These are phyloP conservation scores for Colletes latitarsis DNA, from an alignment of 1,140 invertebrate genomes.

Conservation along the genomic window DNA sequence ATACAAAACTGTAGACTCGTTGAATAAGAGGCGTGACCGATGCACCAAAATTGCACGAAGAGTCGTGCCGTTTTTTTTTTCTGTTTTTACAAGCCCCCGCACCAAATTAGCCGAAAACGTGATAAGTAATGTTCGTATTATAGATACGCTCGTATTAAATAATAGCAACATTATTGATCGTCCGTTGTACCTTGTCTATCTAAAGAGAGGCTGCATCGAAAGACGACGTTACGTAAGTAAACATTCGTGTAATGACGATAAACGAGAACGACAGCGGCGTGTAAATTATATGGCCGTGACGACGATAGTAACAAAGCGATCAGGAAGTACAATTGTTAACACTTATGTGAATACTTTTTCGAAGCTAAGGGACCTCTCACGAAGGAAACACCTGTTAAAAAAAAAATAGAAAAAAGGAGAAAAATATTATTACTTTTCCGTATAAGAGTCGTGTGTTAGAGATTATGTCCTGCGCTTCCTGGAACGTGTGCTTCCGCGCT, in stretches of 20 bases:
- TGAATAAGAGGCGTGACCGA: conserved; percentile 11
- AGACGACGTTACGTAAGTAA: neutral
- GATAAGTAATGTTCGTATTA: conserved; percentile 17
- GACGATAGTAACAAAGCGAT: conserved; percentile 10
- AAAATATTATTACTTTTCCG: neutral
- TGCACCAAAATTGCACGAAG: neutral
- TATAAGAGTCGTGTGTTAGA: neutral
- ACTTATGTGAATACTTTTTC: neutral
- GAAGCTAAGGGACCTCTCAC: neutral
- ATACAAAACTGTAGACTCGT: neutral
- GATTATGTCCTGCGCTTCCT: neutral
- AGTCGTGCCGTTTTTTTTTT: conserved; percentile 15
- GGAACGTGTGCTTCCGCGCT: neutral
- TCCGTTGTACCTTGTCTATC: conserved; percentile 4
- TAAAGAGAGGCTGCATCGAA: neutral
- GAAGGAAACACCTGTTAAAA: conserved; percentile 17
- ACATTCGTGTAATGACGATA: neutral
- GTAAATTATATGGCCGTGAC: neutral
- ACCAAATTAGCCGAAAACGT: conserved; percentile 38
- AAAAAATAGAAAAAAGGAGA: neutral
- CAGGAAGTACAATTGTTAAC: conserved; percentile 20
- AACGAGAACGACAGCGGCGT: neutral
- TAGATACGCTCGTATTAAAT: conserved; percentile 3
- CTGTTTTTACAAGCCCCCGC: conserved; percentile 51
- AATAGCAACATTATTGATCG: conserved; percentile 9